A percentile compares a stretch with the other conserved stretches of the same genome.
phyloP scores from a whole-genome alignment of 2,888 invertebrate genomes.

The Unio delphinus region DNA sequence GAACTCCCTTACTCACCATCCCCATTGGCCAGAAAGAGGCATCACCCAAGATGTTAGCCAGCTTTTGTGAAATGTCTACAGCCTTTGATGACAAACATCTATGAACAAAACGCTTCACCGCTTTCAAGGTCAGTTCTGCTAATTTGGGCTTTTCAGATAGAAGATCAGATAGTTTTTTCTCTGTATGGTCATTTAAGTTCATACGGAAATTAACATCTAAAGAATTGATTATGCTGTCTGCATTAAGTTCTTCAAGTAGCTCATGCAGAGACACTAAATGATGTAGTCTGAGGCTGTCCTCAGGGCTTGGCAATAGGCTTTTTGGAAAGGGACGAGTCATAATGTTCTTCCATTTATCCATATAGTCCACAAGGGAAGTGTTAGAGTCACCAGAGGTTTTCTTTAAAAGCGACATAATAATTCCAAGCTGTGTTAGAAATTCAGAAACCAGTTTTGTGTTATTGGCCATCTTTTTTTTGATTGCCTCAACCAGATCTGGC shows the following conservation, averaged over 20 bases:
- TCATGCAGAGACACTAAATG: too few relatives aligned
- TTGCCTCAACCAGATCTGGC: slow-evolving; percentile 13
- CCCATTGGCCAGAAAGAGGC: slow-evolving; percentile 34
- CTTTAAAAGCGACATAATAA: too few relatives aligned
- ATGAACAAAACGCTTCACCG: slow-evolving; percentile 35
- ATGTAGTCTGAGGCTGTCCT: too few relatives aligned
- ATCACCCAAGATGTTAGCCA: slow-evolving; percentile 26
- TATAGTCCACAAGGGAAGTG: too few relatives aligned
- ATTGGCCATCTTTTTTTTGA: slow-evolving; percentile 18
- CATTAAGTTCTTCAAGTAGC: too few relatives aligned
- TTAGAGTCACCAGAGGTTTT: too few relatives aligned
- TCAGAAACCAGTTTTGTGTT: slow-evolving; percentile 20
- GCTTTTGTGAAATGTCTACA: slow-evolving; percentile 11
- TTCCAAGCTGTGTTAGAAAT: too few relatives aligned
- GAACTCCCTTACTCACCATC: too few relatives aligned
- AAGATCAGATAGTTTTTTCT: slow-evolving; percentile 12
- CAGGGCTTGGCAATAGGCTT: too few relatives aligned
- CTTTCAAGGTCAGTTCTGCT: slow-evolving; percentile 17
- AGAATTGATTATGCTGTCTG: too few relatives aligned
- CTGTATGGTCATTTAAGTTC: slow-evolving; percentile 16
- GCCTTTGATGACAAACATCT: slow-evolving; percentile 30
- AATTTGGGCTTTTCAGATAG: slow-evolving; percentile 3
- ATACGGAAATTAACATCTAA: slow-evolving; percentile 21
- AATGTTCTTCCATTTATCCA: too few relatives aligned
- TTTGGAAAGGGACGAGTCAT: too few relatives aligned